phyloP scores from a whole-genome alignment of 2,113 vertebrate genomes.

The Clarias batrachus region DNA sequence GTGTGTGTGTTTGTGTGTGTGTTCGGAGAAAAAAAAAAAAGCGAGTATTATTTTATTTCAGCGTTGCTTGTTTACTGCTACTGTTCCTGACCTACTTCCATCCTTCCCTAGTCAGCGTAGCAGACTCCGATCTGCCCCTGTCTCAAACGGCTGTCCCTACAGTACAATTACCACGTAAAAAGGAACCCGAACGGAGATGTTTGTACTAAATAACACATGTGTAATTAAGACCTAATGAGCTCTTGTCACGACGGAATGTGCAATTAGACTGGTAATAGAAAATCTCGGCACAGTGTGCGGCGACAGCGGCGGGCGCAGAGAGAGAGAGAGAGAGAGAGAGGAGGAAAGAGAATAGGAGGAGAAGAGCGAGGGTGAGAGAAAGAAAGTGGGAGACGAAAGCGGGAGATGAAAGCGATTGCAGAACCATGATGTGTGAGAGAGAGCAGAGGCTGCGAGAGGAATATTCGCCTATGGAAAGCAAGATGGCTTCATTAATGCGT shows the following conservation, averaged over 20 bases:
- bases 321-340: not conserved
- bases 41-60: slow-evolving; percentile 79
- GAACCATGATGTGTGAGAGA: not conserved
- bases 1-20: slow-evolving; percentile 63
- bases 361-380: not conserved
- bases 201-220: slow-evolving; percentile 99
- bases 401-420: not conserved
- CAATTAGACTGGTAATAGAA: slow-evolving; percentile 99
- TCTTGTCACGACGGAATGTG: slow-evolving; percentile 98
- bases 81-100: slow-evolving; percentile 78
- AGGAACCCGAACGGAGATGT: slow-evolving; percentile 98
- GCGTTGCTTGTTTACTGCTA: slow-evolving; percentile 75
- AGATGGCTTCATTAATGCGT: not conserved
- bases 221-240: slow-evolving; percentile 99
- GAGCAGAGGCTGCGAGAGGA: not conserved
- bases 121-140: slow-evolving; percentile 67
- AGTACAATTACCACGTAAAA: slow-evolving; percentile 90
- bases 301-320: slow-evolving; percentile 50
- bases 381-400: not conserved
- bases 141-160: slow-evolving; percentile 79
- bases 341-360: not conserved
- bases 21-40: slow-evolving; percentile 17
- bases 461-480: not conserved
- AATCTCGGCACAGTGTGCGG: slow-evolving; percentile 50
- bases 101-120: slow-evolving; percentile 59